Conservation (phyloP, 2,888 invertebrate genomes). For the Empis livida region DNA sequence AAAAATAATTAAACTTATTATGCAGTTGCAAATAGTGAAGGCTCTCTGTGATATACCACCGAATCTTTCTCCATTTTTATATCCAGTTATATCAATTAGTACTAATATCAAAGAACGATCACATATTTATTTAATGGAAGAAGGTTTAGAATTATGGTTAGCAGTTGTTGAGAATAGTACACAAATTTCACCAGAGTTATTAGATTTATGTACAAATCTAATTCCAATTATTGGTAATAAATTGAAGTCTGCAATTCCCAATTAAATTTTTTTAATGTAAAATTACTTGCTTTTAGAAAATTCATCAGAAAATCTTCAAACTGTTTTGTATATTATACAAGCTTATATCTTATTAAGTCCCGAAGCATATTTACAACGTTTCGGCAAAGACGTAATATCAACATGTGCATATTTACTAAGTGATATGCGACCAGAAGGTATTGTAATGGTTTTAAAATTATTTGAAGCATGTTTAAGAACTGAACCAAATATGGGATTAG, state of each 20-base stretch:
- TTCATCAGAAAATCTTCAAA: slow-evolving; percentile 67
- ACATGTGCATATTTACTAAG: slow-evolving; percentile 58
- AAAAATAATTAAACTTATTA: not conserved
- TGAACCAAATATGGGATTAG: slow-evolving; percentile 57
- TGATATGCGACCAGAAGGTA: slow-evolving; percentile 64
- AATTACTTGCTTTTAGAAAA: slow-evolving; percentile 47
- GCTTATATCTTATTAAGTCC: slow-evolving; percentile 71
- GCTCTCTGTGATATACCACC: slow-evolving; percentile 47
- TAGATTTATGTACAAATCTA: slow-evolving; percentile 63
- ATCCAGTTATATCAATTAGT: slow-evolving; percentile 55
- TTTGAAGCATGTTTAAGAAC: slow-evolving; percentile 65
- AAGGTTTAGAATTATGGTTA: slow-evolving; percentile 83
- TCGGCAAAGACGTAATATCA: slow-evolving; percentile 56
- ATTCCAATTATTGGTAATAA: slow-evolving; percentile 55
- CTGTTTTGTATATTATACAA: slow-evolving; percentile 68
- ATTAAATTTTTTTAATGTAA: not conserved
- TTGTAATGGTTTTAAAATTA: slow-evolving; percentile 58
- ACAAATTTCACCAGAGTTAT: slow-evolving; percentile 47
- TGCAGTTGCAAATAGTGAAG: slow-evolving; percentile 61
- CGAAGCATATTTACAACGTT: slow-evolving; percentile 58
- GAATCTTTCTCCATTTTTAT: slow-evolving; percentile 48
- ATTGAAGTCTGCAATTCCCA: no score
- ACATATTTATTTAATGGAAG: slow-evolving; percentile 83
- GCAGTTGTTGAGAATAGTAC: slow-evolving; percentile 68
- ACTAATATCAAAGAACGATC: slow-evolving; percentile 67